Evolutionary conservation across 2,888 invertebrate species (phyloP), one percentile per base, ranked within the genome.

Genomic region (Clistopyga incitator): DNA sequence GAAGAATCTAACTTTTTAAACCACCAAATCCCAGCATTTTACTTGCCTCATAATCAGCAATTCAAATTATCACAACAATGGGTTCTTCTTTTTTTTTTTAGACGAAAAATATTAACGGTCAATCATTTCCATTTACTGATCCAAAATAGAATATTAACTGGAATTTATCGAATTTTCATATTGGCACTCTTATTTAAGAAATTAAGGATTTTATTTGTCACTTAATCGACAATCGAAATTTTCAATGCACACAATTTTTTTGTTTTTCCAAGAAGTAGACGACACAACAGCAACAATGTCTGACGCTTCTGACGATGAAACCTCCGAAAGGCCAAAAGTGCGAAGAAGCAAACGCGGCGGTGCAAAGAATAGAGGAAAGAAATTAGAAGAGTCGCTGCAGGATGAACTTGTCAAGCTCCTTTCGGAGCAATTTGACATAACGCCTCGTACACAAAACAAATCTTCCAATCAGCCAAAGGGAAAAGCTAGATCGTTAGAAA

Each of bases 391-490:
- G 3, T 52, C 54, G 4, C 18, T 77, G 0, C 42, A 72, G 38
- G 52, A 72, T 0, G 56, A 80, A 42, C 23, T 70, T 1, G 70
- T 74, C 3, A 38, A 68, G 42, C 34, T 80, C 10, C 42, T 61
- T 34, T 74, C 80, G n/a, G 25, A 59, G 38, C 68, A 67, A 0
- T 70, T 74, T 13, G n/a, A 13, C 6, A 38, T 84, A 45, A 76
- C 59, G 11, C 47, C 64, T 11, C 47, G 34, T 0, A 11, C 6
- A 1, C 15, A 77, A 2, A 42, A 56, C 6, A 42, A 50, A 71
- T 25, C 23, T 3, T 10, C 25, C 6, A 29, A 13, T 23, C 15
- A 18, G 11, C 2, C 34, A 11, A 6, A 47, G 3, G 34, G n/a
- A 3, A 42, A 47, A 3, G 34, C 34, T 1, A 42, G 67, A 20